These are phyloP conservation scores for Papilio elwesi DNA, from an alignment of 2,888 invertebrate genomes.

Conservation along the genomic window DNA sequence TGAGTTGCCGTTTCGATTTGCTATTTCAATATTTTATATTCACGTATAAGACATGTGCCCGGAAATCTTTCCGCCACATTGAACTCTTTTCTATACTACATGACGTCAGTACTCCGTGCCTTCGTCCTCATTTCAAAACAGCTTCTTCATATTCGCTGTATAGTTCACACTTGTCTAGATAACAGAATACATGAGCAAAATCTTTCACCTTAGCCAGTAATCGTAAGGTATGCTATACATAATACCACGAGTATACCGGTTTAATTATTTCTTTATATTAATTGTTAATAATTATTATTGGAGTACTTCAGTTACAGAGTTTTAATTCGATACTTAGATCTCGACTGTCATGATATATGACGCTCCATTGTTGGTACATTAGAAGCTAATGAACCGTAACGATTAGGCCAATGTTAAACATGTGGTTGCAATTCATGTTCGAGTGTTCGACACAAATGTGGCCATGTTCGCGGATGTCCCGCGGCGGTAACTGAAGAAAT, in stretches of 20 bases:
- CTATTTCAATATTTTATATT: conserved; percentile 11
- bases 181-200: conserved; percentile 50
- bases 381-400: conserved; percentile 42
- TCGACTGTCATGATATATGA: conserved; percentile 47
- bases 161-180: conserved; percentile 42
- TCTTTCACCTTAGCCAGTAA: conserved; percentile 47
- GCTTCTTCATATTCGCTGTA: conserved; percentile 40
- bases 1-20: conserved; percentile 37
- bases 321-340: conserved; percentile 51
- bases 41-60: background rate
- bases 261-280: conserved; percentile 56
- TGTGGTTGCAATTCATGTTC: conserved; percentile 35
- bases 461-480: conserved; percentile 33
- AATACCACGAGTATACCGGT: conserved; percentile 51
- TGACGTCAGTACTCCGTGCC: conserved; percentile 4
- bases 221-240: conserved; percentile 46
- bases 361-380: conserved; percentile 47
- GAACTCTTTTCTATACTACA: background rate
- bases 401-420: conserved; percentile 64
- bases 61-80: background rate
- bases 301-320: conserved; percentile 53
- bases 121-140: conserved; percentile 42
- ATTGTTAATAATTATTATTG: conserved; percentile 51
- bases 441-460: conserved; percentile 41
- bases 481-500: conserved; percentile 43